These are phyloP conservation scores for Papilio xuthus DNA, from an alignment of 1,140 invertebrate species.

Conservation along the genomic window DNA sequence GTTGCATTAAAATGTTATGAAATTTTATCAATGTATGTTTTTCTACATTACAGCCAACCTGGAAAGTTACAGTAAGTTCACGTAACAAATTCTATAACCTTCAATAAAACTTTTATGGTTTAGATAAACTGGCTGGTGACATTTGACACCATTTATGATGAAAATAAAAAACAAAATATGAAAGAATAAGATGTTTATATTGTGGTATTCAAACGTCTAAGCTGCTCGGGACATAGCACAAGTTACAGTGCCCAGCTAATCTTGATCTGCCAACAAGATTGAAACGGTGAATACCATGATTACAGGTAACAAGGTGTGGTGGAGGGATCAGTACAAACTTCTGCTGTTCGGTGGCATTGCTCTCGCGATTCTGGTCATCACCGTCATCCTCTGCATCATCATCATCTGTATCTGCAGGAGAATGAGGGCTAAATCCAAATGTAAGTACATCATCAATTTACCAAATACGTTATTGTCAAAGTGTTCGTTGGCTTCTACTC, in stretches of 20 bases:
- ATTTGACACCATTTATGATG: background rate
- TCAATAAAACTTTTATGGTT: background rate
- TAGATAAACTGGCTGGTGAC: background rate
- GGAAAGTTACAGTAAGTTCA: constrained; percentile 76
- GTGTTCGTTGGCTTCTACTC: constrained; percentile 39
- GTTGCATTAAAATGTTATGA: background rate
- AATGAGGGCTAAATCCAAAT: constrained; percentile 91
- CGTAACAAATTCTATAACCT: background rate
- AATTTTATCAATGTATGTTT: constrained; percentile 33
- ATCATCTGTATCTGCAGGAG: constrained; percentile 91
- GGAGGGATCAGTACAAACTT: constrained; percentile 89
- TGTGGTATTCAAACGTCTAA: too few species aligned
- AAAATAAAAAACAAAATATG: background rate
- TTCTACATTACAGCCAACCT: constrained; percentile 73
- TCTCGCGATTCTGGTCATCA: constrained; percentile 88
- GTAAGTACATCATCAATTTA: constrained; percentile 83
- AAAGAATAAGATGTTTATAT: too few species aligned
- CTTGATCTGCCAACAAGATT: background rate
- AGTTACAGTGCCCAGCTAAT: too few species aligned
- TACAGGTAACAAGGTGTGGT: constrained; percentile 88
- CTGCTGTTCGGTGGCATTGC: constrained; percentile 89
- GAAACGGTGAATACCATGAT: background rate
- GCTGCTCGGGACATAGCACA: too few species aligned
- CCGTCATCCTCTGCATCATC: constrained; percentile 91
- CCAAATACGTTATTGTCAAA: constrained; percentile 5